Base-by-base conservation (phyloP, 2,797 vertebrate genomes). In the Lacerta agilis region DNA sequence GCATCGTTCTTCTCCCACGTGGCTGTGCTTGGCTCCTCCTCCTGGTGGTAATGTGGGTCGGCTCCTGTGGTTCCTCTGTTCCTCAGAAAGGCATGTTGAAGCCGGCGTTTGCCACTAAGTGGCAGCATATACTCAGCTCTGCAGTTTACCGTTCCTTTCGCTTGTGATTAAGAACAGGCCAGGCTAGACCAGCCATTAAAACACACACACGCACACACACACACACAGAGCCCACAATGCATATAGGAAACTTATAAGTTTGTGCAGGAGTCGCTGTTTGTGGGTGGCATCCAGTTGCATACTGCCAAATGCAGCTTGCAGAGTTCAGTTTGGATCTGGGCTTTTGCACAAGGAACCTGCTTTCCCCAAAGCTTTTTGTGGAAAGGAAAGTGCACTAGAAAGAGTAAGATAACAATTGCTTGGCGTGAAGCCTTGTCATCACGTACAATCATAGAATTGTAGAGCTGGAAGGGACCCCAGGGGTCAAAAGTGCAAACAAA, bases 51-150 rank as follows among this genome's bases (percentile, higher is more conserved):
- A 6, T 15, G 2, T 17, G 20, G 49, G 49, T 4, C 49, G 36
- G 33, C n/a, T 17, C 5, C 9, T 2, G 36, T 8, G 4, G n/a
- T 80, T n/a, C 23, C 64, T 10, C 1, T 17, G 11, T 8, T 43
- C 36, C 75, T 67, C 18, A 38, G 38, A 72, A 86, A 83, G 33
- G 33, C 23, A 3, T 61, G 73, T 41, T 72, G 38, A 49, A 66
- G 79, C 82, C 55, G 13, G 27, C 17, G 36, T 33, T 29, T 45
- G 41, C 67, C 85, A n/a, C 18, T 41, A 18, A 85, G 71, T 66
- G 85, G 89, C 81, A 84, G 82, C 77, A 90, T 43, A 75, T 38
- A 15, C 58, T 79, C 71, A n/a, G 4, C 13, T 41, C 27, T 75
- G 41, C 15, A 33, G 20, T 49, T 29, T 25, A 5, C 17, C n/a